Evolutionary conservation across 1,140 invertebrate genomes (phyloP), one percentile per base, ranked within the genome.

Genomic region (Bombus picipes): DNA sequence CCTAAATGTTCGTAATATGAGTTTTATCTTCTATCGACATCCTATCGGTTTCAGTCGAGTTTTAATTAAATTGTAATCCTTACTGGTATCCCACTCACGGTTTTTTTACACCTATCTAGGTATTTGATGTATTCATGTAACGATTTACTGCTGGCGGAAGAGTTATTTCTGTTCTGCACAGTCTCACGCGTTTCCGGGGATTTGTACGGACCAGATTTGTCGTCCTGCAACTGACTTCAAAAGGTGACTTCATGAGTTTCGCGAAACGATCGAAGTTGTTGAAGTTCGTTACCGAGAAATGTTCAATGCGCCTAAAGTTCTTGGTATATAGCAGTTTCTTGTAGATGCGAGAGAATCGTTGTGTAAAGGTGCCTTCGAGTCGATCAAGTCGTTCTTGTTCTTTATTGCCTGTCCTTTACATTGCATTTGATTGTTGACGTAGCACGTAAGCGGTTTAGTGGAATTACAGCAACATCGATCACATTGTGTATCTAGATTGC

Each of bases 191-290:
- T 32, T 0, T 47, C n/a, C 15, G 22, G 8, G 4, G 66, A 53
- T 25, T n/a, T 76, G 68, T 32, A 81, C 22, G n/a, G n/a, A 1
- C 12, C 25, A 12, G 6, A 53, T 53, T 62, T 32, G 0, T 37
- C 37, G 13, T 75, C 37, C 74, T 70, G 81, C 57, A 80, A 71
- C 22, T 59, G 78, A 72, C 83, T 85, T 85, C 25, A 73, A 73
- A 80, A 37, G 6, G 47, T 39, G 9, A 32, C 1, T 53, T 73
- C 25, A 22, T 80, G 53, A 80, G 13, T 47, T 41, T 59, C 25
- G 43, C 41, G 32, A 70, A n/a, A 25, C 13, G 39, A 34, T 34
- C 39, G 9, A 25, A 18, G 4, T 34, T 39, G 28, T 32, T 39
- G 2, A 47, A 10, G 12, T 47, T 72, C 4, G 25, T 86, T 87